Percentiles rank a stretch among this genome's conserved stretches.
Evolutionary conservation across 2,797 vertebrate genomes (phyloP).

Genomic region (Aldrovandia affinis): DNA sequence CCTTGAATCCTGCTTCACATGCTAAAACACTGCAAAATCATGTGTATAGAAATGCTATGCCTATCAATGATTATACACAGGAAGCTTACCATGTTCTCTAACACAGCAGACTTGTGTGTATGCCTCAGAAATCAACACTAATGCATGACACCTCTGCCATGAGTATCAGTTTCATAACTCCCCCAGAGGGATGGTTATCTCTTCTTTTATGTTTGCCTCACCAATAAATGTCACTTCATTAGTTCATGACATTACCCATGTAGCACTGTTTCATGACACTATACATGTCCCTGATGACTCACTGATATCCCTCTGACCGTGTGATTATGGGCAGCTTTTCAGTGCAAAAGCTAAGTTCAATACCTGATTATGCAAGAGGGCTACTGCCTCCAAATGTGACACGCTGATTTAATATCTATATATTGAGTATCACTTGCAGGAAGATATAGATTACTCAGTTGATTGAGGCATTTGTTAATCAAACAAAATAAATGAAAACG

Average conservation of each 20-base stretch:
- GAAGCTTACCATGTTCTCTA: not conserved
- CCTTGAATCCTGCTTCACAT: not conserved
- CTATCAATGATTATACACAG: not conserved
- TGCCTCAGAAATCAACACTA: not conserved
- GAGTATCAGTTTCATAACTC: not conserved
- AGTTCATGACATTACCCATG: not conserved
- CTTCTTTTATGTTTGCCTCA: not conserved
- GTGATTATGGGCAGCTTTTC: not conserved
- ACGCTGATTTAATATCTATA: not conserved
- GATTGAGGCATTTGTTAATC: not conserved
- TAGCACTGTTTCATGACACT: not conserved
- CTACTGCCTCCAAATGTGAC: not conserved
- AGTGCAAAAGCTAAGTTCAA: not conserved
- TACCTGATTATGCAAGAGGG: not conserved
- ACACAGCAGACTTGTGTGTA: not conserved
- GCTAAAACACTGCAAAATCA: too few species aligned
- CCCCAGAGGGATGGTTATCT: too few species aligned
- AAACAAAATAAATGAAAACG: not conserved
- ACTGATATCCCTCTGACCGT: not conserved
- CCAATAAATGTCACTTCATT: slow-evolving; percentile 7
- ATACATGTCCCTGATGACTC: not conserved
- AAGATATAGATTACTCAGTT: not conserved
- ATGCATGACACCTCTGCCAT: not conserved
- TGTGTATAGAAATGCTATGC: not conserved
- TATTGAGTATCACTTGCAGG: not conserved